Evolutionary conservation across 2,888 invertebrate genomes (phyloP), one percentile per base, ranked within the genome.

Genomic region (Philereme vetulata): DNA sequence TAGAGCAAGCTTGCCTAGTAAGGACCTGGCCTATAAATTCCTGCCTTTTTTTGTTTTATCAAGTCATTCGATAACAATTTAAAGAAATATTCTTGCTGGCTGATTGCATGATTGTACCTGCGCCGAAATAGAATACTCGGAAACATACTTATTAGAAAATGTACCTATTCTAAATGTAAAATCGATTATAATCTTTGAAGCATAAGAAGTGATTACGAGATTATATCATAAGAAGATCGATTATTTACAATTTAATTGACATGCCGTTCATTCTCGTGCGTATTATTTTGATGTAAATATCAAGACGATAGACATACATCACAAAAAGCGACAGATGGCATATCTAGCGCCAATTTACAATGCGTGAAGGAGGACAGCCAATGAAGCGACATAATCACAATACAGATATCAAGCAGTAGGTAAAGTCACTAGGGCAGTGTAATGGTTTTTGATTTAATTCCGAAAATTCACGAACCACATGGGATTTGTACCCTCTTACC

Each of bases 241-340:
- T 58, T 49, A 44, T 58, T 56, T 43, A 52, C 36, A 38, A 40
- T 32, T 51, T 47, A 52, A 43, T 49, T 56, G 34, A 49, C 58
- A 52, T 42, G 51, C 55, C 58, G 52, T 56, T 45, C 45, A 52
- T 55, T 58, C 55, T 44, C 11, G 46, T 47, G 54, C 59, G 50
- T 53, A 59, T 44, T 52, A 47, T 51, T 52, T 36, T 54, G 62
- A 65, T 58, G 49, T 49, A 56, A 60, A 66, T 65, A 51, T 47
- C 42, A 49, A 32, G 56, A 68, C 66, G 65, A 68, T 66, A 68
- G 66, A 64, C 43, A 56, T 49, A 45, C 53, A 35, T 50, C 51
- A 61, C 43, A 62, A 66, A 61, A 53, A 58, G 46, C 40, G 57
- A 51, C 61, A 60, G 62, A 57, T 65, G 49, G 50, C 53, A 62